Base-by-base conservation (phyloP, 2,888 invertebrate genomes). In the Trissolcus brochymenae region DNA sequence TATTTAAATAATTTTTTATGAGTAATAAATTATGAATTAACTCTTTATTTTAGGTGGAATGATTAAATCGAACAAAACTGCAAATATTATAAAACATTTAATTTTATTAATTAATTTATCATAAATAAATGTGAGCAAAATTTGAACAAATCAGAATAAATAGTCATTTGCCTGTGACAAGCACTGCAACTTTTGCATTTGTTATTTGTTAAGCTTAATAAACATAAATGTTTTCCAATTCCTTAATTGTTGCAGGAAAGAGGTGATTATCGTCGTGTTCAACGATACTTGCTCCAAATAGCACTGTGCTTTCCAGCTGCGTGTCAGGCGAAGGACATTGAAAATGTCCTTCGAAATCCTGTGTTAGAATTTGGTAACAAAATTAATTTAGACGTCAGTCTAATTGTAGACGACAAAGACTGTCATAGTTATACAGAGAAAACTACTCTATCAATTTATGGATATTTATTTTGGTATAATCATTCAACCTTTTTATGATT, bases 281-380 rank as follows among this genome's bases (percentile, higher is more conserved):
- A 73, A 35, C 80, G 85, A 25, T 84, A 85, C 61, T 50, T 57
- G 11, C 19, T 84, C 25, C 81, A 85, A 75, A 67, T 85, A 92
- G 93, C 92, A 1, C 82, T 93, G 19, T 94, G 93, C 82, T 91
- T 93, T 25, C 93, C 93, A 1, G 89, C 91, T n/a, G 89, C 90
- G 0, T 94, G 93, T 84, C 89, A 89, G 0, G 81, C 91, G 13
- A 81, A 87, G 19, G 93, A 93, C 81, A 90, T 93, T 0, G 90
- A 92, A 81, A 84, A 89, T 14, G 91, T 91, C 2, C 87, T 93
- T 29, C 87, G 87, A 55, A 87, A 89, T 50, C 90, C 89, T 9
- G 81, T 92, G 6, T 84, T 86, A 13, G 87, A 88, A 53, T 88
- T 91, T 73, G 88, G 77, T 0, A 29, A 65, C 0, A 41, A 78